Evolutionary conservation across 2,113 vertebrate genomes (phyloP).

Genomic region (Eleginops maclovinus): DNA sequence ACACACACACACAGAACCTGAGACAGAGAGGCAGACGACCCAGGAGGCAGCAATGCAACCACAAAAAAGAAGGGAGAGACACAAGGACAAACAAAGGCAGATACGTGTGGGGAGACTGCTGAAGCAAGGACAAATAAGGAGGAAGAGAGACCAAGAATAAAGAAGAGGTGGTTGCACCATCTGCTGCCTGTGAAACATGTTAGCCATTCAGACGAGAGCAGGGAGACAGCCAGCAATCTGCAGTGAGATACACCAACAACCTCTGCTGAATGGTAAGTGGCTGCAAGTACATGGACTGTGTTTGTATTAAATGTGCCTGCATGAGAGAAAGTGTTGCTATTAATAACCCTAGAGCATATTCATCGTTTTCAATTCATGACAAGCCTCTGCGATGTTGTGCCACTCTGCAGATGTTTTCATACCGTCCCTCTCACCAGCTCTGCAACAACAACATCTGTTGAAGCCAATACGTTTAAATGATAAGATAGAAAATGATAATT

Average conservation of each 20-base stretch:
- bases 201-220: conserved; percentile 43
- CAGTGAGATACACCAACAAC: conserved; percentile 49
- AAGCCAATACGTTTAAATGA: conserved; percentile 1
- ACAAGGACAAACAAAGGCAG: conserved; percentile 40
- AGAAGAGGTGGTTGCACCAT: conserved; percentile 55
- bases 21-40: conserved; percentile 34
- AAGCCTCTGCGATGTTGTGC: not conserved
- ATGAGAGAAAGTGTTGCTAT: conserved; percentile 1
- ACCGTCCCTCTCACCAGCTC: not conserved
- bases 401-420: conserved; percentile 27
- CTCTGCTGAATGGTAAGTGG: conserved; percentile 71
- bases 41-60: conserved; percentile 22
- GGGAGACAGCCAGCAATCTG: conserved; percentile 48
- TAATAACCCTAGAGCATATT: conserved; percentile 19
- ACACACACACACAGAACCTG: not conserved
- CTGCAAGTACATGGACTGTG: conserved; percentile 14
- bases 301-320: not conserved
- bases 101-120: conserved; percentile 19
- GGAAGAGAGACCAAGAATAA: conserved; percentile 30
- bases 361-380: conserved; percentile 1
- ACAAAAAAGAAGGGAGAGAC: conserved; percentile 15
- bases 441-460: not conserved
- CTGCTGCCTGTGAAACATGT: conserved; percentile 57
- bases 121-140: conserved; percentile 11
- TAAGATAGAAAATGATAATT: not conserved